phyloP scores from a whole-genome alignment of 2,113 vertebrate species.

The Mugil cephalus region DNA sequence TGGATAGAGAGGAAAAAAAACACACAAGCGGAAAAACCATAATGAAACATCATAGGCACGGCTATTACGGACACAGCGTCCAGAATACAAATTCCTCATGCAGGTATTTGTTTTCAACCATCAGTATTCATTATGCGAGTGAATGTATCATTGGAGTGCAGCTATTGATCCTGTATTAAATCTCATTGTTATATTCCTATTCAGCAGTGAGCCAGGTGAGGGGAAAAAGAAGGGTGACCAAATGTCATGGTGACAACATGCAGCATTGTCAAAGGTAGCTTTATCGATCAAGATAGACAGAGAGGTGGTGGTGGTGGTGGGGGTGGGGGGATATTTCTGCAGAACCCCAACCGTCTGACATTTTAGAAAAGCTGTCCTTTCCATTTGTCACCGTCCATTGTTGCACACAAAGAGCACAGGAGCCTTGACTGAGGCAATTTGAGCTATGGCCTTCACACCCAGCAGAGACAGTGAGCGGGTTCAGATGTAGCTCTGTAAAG shows the following conservation, averaged over 20 bases:
- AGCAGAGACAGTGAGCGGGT: slow-evolving; percentile 42
- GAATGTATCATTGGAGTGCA: slow-evolving; percentile 77
- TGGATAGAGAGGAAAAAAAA: slow-evolving; percentile 53
- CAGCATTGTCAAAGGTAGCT: slow-evolving; percentile 79
- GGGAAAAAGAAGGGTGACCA: slow-evolving; percentile 71
- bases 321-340: slow-evolving; percentile 68
- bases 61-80: slow-evolving; percentile 63
- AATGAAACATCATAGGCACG: slow-evolving; percentile 74
- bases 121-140: slow-evolving; percentile 79
- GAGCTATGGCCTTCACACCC: slow-evolving; percentile 52
- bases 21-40: slow-evolving; percentile 64
- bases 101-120: slow-evolving; percentile 78
- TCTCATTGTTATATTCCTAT: slow-evolving; percentile 78
- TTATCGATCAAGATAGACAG: slow-evolving; percentile 81
- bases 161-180: slow-evolving; percentile 81
- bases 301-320: slow-evolving; percentile 47
- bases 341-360: slow-evolving; percentile 78
- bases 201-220: slow-evolving; percentile 70
- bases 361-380: slow-evolving; percentile 81
- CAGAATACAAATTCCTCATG: slow-evolving; percentile 75
- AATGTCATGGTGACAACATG: slow-evolving; percentile 81
- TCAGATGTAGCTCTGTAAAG: slow-evolving; percentile 27
- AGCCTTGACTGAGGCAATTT: slow-evolving; percentile 64
- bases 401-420: slow-evolving; percentile 70
- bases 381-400: slow-evolving; percentile 70